Evolutionary conservation across 2,888 invertebrate species (phyloP), one percentile per base, ranked within the genome.

Genomic region (Geotrupes spiniger): DNA sequence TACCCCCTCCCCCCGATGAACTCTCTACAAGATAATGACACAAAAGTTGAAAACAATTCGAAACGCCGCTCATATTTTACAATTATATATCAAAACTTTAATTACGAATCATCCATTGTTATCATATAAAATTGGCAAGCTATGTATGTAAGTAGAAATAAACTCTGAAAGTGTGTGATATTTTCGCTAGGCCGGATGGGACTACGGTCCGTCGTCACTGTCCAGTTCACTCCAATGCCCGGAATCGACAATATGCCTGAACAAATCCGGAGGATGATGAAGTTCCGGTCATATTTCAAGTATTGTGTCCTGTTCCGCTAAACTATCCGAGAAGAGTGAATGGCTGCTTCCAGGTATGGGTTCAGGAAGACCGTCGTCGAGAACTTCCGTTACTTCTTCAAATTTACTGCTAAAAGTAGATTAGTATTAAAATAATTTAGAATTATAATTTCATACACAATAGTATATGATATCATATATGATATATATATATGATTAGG

Each of bases 201-300:
- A 14, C 27, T 26, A 39, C 14, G 25, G 26, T 12, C 14, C 39
- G 27, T 39, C 14, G 25, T 40, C 21, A 31, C 57, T 62, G 44
- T 66, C 66, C 31, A 62, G 49, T 50, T 67, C 66, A 51, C 63
- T 66, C 67, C 66, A 68, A 45, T 64, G 64, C 15, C 66, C 67
- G 48, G 66, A 68, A 56, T 68, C 66, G 38, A 68, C 62, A 56
- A 67, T 63, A 54, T 66, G 67, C 56, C 62, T 64, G 54, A 63
- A 66, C 40, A 66, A 55, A 49, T 69, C 67, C 28, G 66, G 65
- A 42, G 65, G 59, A 49, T 61, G 63, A 51, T 69, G 66, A 15
- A 66, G 52, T 31, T 70, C 67, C 52, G 69, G 71, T 73, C 71
- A 73, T 63, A 73, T 72, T 61, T 73, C 71, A 54, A 71, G 64